phyloP scores from a whole-genome alignment of 2,113 vertebrate genomes.

The Cygnus atratus region DNA sequence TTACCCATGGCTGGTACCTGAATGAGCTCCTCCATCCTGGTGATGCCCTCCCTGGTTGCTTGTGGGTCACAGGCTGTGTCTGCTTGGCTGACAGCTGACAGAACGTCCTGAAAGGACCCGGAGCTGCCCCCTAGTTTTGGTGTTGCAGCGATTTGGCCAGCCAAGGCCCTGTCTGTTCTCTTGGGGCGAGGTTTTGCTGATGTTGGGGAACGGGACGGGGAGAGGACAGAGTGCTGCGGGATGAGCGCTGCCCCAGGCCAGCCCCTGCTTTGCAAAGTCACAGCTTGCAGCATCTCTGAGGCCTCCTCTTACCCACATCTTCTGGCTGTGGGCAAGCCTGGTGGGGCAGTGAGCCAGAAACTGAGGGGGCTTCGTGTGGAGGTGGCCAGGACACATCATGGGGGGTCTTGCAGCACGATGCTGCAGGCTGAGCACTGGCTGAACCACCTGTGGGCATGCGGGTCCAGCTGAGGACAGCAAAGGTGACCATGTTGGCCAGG shows the following conservation, averaged over 20 bases:
- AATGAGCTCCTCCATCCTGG: fast-evolving
- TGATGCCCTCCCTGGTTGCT: not conserved
- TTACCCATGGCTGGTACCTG: not conserved
- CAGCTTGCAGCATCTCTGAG: not conserved
- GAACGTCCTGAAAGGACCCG: not conserved
- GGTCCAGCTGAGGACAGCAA: fast-evolving
- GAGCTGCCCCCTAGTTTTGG: not conserved
- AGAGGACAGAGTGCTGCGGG: not conserved
- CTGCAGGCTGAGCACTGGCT: not conserved
- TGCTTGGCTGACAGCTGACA: not conserved
- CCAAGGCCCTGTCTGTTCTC: not conserved
- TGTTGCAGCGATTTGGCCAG: not conserved
- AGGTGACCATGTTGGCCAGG: not conserved
- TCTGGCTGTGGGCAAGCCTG: not conserved
- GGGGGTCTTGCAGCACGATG: fast-evolving
- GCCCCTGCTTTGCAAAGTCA: not conserved
- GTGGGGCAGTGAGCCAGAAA: not conserved
- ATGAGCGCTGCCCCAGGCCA: not conserved
- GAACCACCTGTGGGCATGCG: not conserved
- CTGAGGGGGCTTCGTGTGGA: not conserved
- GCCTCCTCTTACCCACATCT: not conserved
- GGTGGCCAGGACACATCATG: not conserved
- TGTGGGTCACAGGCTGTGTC: not conserved
- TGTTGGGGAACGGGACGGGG: not conserved
- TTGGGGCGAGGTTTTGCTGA: not conserved